These are phyloP conservation scores for Gnathonemus longibarbis DNA, from an alignment of 2,113 vertebrate species.

Conservation along the genomic window DNA sequence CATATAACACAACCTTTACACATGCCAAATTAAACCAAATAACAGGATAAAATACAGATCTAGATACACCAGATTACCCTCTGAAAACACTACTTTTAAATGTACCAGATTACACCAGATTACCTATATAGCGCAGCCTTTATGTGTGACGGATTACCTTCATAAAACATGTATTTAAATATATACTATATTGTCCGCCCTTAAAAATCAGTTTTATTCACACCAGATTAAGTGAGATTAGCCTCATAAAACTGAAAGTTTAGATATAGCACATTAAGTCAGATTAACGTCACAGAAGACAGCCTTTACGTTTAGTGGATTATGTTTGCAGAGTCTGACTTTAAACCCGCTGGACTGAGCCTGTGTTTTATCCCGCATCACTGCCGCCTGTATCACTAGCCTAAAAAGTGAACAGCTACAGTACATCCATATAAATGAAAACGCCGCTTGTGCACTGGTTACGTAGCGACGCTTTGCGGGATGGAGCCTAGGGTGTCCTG, in stretches of 20 bases:
- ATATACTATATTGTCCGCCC: neutral
- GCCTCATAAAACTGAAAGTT: neutral
- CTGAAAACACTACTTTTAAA: neutral
- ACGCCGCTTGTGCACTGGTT: neutral
- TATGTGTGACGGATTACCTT: neutral
- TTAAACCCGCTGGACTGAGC: neutral
- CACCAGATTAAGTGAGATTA: neutral
- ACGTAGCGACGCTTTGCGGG: neutral
- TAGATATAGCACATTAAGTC: neutral
- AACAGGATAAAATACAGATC: conserved; percentile 14
- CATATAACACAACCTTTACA: neutral
- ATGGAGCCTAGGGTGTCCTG: neutral
- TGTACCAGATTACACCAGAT: conserved; percentile 13
- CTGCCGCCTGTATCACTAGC: neutral
- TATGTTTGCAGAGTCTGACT: neutral
- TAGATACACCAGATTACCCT: conserved; percentile 4
- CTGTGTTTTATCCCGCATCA: neutral
- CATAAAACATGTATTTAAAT: neutral
- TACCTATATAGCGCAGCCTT: neutral
- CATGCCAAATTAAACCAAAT: conserved; percentile 7
- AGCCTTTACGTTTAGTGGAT: neutral
- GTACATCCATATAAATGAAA: too few species aligned
- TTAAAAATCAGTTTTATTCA: neutral
- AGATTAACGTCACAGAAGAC: neutral
- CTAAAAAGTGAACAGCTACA: neutral